Evolutionary conservation across 2,797 vertebrate genomes (phyloP).

Genomic region (Pseudochirops corinnae): DNA sequence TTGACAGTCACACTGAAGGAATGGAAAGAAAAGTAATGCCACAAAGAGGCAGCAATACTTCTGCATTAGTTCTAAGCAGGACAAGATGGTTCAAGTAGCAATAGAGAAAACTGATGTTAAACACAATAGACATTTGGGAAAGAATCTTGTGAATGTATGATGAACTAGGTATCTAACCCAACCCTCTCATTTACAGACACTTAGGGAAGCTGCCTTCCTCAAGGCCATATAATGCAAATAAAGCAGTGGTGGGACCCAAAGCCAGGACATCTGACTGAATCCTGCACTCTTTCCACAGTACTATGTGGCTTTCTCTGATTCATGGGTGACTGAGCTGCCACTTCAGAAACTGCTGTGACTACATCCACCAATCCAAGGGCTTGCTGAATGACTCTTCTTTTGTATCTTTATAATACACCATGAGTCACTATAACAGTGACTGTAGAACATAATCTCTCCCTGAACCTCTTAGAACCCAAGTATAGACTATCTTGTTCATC

Average conservation of each 20-base stretch:
- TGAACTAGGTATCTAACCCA: background rate
- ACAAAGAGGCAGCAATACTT: constrained; percentile 12
- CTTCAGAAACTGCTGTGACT: background rate
- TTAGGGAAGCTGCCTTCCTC: background rate
- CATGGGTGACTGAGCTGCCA: background rate
- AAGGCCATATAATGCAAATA: background rate
- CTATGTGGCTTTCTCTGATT: background rate
- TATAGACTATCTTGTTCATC: background rate
- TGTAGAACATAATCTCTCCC: background rate
- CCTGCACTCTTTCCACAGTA: background rate
- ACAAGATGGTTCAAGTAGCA: constrained; percentile 34
- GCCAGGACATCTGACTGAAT: background rate
- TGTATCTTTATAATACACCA: background rate
- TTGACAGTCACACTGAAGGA: constrained; percentile 49
- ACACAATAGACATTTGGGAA: background rate
- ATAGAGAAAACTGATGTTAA: background rate
- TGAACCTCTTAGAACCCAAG: background rate
- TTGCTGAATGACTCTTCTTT: background rate
- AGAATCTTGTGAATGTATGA: background rate
- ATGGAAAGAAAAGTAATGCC: constrained; percentile 9
- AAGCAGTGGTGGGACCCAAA: background rate
- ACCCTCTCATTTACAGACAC: background rate
- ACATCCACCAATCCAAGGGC: background rate
- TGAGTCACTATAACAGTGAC: background rate
- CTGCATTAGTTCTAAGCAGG: background rate